Percentiles rank a stretch among this genome's conserved stretches.
Evolutionary conservation across 2,113 vertebrate genomes (phyloP).

Genomic region (Phasianus colchicus): DNA sequence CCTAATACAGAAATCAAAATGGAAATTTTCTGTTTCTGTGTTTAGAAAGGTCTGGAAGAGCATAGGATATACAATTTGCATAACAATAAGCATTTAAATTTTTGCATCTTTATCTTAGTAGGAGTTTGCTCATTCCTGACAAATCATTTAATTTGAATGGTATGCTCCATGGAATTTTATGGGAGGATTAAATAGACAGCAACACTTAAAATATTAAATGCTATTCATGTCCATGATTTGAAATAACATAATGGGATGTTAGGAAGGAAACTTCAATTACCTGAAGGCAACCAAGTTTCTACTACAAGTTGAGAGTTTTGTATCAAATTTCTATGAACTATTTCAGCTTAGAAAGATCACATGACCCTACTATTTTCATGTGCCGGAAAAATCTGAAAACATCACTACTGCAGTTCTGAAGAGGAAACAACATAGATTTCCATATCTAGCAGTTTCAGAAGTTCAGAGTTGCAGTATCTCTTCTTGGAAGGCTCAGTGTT

Average conservation of each 20-base stretch:
- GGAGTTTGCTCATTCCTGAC: background rate
- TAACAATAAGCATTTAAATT: background rate
- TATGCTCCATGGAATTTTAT: constrained; percentile 9
- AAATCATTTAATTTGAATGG: constrained; percentile 20
- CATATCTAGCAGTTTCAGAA: background rate
- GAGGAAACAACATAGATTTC: background rate
- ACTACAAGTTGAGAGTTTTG: background rate
- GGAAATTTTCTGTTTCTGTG: background rate
- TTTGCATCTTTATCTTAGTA: background rate
- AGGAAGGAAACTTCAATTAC: constrained; percentile 14
- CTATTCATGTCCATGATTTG: constrained; percentile 1
- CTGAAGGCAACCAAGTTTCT: background rate
- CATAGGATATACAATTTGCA: background rate
- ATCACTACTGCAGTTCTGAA: background rate
- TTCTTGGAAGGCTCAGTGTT: background rate
- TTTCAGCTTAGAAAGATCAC: background rate
- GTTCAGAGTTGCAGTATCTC: background rate
- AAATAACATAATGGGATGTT: background rate
- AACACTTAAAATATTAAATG: constrained; percentile 10
- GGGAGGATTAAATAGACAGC: constrained; percentile 1
- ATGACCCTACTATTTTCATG: background rate
- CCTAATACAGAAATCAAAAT: background rate
- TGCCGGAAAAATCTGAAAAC: background rate
- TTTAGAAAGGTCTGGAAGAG: background rate
- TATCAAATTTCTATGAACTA: background rate